Percentiles rank a stretch among this genome's conserved stretches.
Evolutionary conservation across 2,797 vertebrate genomes (phyloP).

Genomic region (Acipenser transmontanus): DNA sequence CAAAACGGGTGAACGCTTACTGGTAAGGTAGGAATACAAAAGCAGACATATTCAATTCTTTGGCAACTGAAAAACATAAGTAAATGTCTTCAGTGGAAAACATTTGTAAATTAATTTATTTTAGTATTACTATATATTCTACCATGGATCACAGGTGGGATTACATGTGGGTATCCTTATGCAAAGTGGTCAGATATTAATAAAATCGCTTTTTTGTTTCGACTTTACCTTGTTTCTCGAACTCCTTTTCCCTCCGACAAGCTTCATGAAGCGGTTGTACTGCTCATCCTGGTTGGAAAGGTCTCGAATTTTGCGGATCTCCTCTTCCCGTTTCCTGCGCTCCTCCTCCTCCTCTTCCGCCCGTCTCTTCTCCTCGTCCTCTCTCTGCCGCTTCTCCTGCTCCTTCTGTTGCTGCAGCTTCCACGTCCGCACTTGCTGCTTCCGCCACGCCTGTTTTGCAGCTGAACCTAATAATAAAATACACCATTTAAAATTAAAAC

Average conservation of each 20-base stretch:
- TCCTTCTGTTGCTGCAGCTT: constrained; percentile 78
- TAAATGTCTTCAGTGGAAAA: too few species aligned
- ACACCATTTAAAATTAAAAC: too few species aligned
- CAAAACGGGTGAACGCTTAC: too few species aligned
- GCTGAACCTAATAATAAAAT: constrained; percentile 30
- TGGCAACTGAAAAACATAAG: too few species aligned
- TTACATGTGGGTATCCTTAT: too few species aligned
- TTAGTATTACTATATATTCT: too few species aligned
- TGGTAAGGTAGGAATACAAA: too few species aligned
- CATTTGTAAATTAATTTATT: too few species aligned
- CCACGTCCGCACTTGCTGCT: constrained; percentile 82
- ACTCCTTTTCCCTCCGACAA: constrained; percentile 80
- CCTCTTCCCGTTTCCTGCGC: constrained; percentile 85
- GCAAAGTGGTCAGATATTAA: too few species aligned
- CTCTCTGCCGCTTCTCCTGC: constrained; percentile 63
- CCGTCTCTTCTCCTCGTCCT: constrained; percentile 68
- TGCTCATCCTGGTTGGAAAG: constrained; percentile 97
- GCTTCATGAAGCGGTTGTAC: constrained; percentile 97
- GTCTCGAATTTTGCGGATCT: constrained; percentile 88
- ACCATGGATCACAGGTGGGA: too few species aligned
- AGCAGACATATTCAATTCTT: too few species aligned
- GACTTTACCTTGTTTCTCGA: constrained; percentile 68
- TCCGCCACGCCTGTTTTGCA: constrained; percentile 77
- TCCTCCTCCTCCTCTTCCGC: constrained; percentile 86
- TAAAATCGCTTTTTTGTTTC: too few species aligned